Evolutionary conservation across 2,113 vertebrate genomes (phyloP).

Genomic region (Corvus cornix): DNA sequence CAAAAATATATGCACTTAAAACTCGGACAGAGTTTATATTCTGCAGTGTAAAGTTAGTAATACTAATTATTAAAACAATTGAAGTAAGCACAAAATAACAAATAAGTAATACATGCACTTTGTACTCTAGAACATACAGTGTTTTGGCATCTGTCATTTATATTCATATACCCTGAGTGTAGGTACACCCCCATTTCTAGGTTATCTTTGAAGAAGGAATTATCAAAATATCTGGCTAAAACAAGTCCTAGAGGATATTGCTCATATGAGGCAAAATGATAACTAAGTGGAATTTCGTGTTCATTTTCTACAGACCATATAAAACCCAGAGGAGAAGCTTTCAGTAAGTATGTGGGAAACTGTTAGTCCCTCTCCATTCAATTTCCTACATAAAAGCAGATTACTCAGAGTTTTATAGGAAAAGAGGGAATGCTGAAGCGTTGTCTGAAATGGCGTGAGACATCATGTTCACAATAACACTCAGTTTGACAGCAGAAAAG

Average conservation of each 20-base stretch:
- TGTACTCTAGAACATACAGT: neutral
- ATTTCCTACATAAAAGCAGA: neutral
- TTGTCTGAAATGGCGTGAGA: neutral
- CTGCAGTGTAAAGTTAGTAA: neutral
- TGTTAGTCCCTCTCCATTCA: neutral
- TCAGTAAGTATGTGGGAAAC: neutral
- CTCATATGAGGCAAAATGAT: neutral
- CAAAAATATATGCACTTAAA: neutral
- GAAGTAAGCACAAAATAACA: neutral
- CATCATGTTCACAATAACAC: neutral
- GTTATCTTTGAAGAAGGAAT: neutral
- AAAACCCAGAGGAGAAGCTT: neutral
- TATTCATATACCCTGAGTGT: neutral
- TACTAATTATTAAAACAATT: neutral
- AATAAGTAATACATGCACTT: neutral
- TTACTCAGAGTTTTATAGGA: neutral
- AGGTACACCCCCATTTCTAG: neutral
- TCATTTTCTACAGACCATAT: neutral
- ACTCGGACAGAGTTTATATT: neutral
- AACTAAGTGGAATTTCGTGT: neutral
- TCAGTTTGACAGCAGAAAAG: conserved; percentile 36
- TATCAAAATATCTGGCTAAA: neutral
- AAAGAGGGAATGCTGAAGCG: neutral
- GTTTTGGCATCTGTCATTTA: neutral
- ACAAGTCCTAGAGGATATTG: neutral